These are phyloP conservation scores for Neodiprion fabricii DNA, from an alignment of 1,140 invertebrate genomes.

Conservation along the genomic window DNA sequence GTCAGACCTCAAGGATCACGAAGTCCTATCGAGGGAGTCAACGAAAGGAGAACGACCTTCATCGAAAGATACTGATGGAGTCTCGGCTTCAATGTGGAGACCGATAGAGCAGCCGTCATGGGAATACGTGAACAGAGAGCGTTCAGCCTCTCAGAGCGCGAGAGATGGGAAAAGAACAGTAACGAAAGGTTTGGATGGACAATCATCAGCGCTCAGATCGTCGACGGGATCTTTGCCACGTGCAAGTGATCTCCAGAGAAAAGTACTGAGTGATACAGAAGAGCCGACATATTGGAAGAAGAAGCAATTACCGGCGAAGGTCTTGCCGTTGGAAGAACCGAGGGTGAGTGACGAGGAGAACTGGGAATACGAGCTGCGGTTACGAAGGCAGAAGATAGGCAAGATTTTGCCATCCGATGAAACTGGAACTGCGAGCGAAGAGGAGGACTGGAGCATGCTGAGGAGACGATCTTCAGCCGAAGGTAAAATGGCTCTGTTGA, in stretches of 20 bases:
- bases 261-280: slow-evolving; percentile 49
- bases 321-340: slow-evolving; percentile 29
- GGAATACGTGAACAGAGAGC: slow-evolving; percentile 40
- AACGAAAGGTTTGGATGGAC: not conserved
- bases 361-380: slow-evolving; percentile 53
- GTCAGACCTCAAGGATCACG: slow-evolving; percentile 11
- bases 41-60: slow-evolving; percentile 8
- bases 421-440: slow-evolving; percentile 26
- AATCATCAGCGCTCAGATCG: not conserved
- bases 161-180: slow-evolving; percentile 17
- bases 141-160: slow-evolving; percentile 32
- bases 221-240: slow-evolving; percentile 17
- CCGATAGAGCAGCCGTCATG: slow-evolving; percentile 41
- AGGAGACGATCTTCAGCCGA: slow-evolving; percentile 55
- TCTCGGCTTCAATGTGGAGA: slow-evolving; percentile 29
- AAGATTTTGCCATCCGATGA: slow-evolving; percentile 38
- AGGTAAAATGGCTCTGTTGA: slow-evolving; percentile 54
- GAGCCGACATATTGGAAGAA: slow-evolving; percentile 31
- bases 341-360: slow-evolving; percentile 53
- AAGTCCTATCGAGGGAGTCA: not conserved
- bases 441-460: slow-evolving; percentile 41
- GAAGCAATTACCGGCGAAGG: not conserved
- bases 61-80: not conserved
- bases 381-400: slow-evolving; percentile 41
- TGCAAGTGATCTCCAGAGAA: slow-evolving; percentile 15